Base-by-base conservation (phyloP, 2,888 invertebrate genomes). In the Linhomoeus sp. region DNA sequence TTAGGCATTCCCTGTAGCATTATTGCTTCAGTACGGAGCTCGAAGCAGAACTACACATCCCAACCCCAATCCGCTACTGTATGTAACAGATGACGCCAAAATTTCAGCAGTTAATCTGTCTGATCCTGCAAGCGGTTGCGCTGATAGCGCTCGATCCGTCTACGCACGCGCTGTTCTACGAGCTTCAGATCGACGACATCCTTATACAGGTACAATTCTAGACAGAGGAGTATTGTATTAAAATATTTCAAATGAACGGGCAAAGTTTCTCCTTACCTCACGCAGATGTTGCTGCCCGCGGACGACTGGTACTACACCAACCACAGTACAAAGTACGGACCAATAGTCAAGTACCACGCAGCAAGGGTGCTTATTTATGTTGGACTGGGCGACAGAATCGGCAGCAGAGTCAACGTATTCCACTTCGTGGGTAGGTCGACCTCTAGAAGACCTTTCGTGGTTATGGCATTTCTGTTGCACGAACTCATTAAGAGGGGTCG, bases 251-350 rank as follows among this genome's bases (percentile, higher is more conserved):
- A n/a, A n/a, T n/a, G n/a, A n/a, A n/a, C n/a, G n/a, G n/a, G n/a
- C n/a, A n/a, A n/a, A n/a, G n/a, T n/a, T n/a, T n/a, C n/a, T n/a
- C n/a, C n/a, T n/a, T n/a, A n/a, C n/a, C n/a, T n/a, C n/a, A n/a
- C n/a, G 2, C 61, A 62, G 61, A 68, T 77, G 50, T 67, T 77
- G 46, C 66, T 77, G 51, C 77, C 77, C 20, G 75, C 76, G 1
- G 76, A 77, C 59, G 76, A 76, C 58, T 76, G 75, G 57, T 77
- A 76, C 65, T 76, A 76, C 65, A 76, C 76, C 43, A 76, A 76
- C 58, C 76, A 76, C 61, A 74, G 73, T 55, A 76, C 76, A 42
- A 72, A 73, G 58, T 76, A 74, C 57, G 75, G 76, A 45, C 68
- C 71, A 47, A 76, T 72, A 56, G 76, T 77, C 47, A 76, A 76